Percentiles rank a stretch among this genome's conserved stretches.
Evolutionary conservation across 2,888 invertebrate species (phyloP).

Genomic region (Melinopterus prodromus): DNA sequence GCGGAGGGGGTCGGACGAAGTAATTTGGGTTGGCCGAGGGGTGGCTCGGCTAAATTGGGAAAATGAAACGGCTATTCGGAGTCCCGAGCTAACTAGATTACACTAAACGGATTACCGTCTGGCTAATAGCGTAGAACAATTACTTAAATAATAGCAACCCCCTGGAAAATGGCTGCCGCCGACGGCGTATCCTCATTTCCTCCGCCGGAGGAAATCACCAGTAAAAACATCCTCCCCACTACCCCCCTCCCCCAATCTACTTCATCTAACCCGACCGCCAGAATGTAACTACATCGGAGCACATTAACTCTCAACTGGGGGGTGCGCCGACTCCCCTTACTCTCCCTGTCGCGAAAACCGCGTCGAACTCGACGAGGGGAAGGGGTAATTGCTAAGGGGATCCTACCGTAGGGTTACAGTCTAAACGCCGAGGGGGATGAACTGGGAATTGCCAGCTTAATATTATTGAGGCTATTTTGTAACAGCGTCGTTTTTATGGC

Average conservation of each 20-base stretch:
- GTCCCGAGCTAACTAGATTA: slow-evolving; percentile 48
- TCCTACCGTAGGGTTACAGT: slow-evolving; percentile 43
- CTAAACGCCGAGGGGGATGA: slow-evolving; percentile 44
- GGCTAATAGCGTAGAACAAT: slow-evolving; percentile 60
- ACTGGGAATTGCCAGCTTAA: slow-evolving; percentile 46
- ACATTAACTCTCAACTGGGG: neutral
- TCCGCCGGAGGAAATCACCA: slow-evolving; percentile 58
- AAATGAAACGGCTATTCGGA: slow-evolving; percentile 30
- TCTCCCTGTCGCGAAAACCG: neutral
- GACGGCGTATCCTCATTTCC: slow-evolving; percentile 56
- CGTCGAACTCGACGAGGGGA: neutral
- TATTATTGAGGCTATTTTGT: slow-evolving; percentile 51
- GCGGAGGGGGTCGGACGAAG: slow-evolving; percentile 9
- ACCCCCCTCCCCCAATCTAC: neutral
- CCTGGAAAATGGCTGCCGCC: slow-evolving; percentile 51
- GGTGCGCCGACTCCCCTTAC: neutral
- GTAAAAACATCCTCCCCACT: slow-evolving; percentile 51
- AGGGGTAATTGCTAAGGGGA: slow-evolving; percentile 42
- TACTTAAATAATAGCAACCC: slow-evolving; percentile 60
- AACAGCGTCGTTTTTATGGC: slow-evolving; percentile 40
- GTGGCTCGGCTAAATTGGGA: slow-evolving; percentile 21
- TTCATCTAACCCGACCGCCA: neutral
- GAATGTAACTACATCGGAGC: neutral
- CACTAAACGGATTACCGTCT: slow-evolving; percentile 58
- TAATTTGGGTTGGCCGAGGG: neutral